phyloP scores from a whole-genome alignment of 2,113 vertebrate species.

The Archilochus colubris region DNA sequence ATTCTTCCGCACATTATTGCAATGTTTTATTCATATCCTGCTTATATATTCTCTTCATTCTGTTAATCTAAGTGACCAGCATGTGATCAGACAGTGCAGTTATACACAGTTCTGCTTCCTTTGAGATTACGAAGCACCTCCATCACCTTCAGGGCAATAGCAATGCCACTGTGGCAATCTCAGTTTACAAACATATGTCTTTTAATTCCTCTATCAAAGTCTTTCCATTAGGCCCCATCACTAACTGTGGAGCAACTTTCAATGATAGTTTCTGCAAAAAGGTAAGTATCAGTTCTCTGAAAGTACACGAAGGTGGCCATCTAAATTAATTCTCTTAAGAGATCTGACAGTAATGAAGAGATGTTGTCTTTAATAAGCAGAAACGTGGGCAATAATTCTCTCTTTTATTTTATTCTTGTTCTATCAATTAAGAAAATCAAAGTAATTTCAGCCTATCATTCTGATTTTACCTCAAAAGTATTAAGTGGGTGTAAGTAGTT shows the following conservation, averaged over 20 bases:
- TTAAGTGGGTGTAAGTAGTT: neutral
- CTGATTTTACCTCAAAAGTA: neutral
- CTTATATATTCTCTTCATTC: conserved; percentile 43
- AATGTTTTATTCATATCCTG: conserved; percentile 61
- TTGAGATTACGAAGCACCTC: neutral
- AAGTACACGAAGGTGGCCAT: neutral
- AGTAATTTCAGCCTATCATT: neutral
- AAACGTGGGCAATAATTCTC: neutral
- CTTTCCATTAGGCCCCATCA: neutral
- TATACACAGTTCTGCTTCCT: neutral
- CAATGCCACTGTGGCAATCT: neutral
- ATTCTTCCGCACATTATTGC: conserved; percentile 51
- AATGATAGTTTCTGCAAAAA: neutral
- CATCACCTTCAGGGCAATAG: neutral
- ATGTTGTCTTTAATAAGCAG: neutral
- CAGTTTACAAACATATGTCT: neutral
- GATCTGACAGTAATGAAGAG: neutral
- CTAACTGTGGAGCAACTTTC: neutral
- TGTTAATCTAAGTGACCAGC: conserved; percentile 52
- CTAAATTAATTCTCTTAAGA: neutral
- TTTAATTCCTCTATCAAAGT: neutral
- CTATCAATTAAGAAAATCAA: neutral
- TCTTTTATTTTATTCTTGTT: neutral
- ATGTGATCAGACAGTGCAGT: neutral
- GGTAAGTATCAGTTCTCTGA: neutral